Evolutionary conservation across 2,888 invertebrate species (phyloP).

Genomic region (Cistogaster globosa): DNA sequence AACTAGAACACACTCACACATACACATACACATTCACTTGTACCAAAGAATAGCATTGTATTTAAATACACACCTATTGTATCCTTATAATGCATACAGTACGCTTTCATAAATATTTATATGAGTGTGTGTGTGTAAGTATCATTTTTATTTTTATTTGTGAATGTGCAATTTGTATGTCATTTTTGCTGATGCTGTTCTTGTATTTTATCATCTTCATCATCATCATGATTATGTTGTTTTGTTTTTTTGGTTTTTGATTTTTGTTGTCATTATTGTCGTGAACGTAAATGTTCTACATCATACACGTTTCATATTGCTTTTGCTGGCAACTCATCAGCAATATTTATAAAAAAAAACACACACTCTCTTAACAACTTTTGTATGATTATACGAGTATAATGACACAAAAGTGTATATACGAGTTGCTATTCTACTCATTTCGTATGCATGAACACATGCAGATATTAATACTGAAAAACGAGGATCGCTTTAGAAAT

Average conservation of each 20-base stretch:
- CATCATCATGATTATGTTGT: slow-evolving; percentile 1
- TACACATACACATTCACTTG: neutral
- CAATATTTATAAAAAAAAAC: slow-evolving; percentile 43
- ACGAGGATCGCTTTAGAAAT: neutral
- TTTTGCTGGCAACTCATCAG: slow-evolving; percentile 65
- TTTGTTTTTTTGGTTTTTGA: slow-evolving; percentile 1
- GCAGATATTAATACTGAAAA: neutral
- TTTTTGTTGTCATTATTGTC: slow-evolving; percentile 7
- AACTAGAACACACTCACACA: neutral
- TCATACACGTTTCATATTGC: slow-evolving; percentile 17
- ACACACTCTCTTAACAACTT: slow-evolving; percentile 48
- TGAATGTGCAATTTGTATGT: slow-evolving; percentile 64
- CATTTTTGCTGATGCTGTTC: slow-evolving; percentile 40
- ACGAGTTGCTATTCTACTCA: slow-evolving; percentile 2
- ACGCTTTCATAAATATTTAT: neutral
- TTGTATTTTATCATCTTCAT: slow-evolving; percentile 1
- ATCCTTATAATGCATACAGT: too few relatives aligned
- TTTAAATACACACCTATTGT: too few relatives aligned
- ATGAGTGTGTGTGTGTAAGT: neutral
- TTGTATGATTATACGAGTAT: slow-evolving; percentile 30
- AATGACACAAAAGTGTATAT: neutral
- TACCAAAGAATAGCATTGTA: neutral
- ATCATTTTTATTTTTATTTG: slow-evolving; percentile 43
- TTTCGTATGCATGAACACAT: slow-evolving; percentile 2
- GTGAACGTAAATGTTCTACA: slow-evolving; percentile 23